Conservation (phyloP, 2,888 invertebrate species). For the Cepaea hortensis region DNA sequence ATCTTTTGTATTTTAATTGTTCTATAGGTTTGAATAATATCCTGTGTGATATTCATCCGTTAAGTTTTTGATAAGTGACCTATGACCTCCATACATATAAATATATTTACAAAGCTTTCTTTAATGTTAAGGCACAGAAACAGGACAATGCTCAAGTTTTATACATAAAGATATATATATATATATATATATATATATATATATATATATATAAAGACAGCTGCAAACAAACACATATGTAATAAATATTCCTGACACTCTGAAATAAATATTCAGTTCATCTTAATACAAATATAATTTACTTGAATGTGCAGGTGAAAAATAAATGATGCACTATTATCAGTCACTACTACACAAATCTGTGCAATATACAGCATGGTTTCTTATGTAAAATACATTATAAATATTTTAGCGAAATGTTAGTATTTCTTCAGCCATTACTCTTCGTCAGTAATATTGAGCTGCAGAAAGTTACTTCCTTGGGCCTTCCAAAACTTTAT, state of each 20-base stretch:
- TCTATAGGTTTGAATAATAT: too few species aligned
- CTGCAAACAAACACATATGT: neutral
- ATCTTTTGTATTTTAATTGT: too few species aligned
- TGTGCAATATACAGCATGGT: neutral
- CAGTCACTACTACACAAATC: neutral
- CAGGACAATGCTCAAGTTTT: neutral
- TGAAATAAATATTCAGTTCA: neutral
- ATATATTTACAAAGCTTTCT: too few species aligned
- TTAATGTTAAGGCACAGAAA: neutral
- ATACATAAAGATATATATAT: neutral
- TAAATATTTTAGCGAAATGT: neutral
- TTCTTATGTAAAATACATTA: neutral
- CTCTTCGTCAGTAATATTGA: neutral
- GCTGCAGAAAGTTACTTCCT: neutral
- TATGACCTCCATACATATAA: too few species aligned
- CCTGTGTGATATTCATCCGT: too few species aligned
- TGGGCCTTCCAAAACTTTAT: conserved; percentile 9
- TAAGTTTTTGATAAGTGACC: too few species aligned
- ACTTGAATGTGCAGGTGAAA: neutral
- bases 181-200: neutral
- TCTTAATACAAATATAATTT: too few species aligned
- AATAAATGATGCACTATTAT: neutral
- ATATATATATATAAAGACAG: neutral
- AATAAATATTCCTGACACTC: neutral
- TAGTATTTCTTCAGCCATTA: neutral